Conservation (phyloP, 2,888 invertebrate genomes). For the Pristionchus japonicus region DNA sequence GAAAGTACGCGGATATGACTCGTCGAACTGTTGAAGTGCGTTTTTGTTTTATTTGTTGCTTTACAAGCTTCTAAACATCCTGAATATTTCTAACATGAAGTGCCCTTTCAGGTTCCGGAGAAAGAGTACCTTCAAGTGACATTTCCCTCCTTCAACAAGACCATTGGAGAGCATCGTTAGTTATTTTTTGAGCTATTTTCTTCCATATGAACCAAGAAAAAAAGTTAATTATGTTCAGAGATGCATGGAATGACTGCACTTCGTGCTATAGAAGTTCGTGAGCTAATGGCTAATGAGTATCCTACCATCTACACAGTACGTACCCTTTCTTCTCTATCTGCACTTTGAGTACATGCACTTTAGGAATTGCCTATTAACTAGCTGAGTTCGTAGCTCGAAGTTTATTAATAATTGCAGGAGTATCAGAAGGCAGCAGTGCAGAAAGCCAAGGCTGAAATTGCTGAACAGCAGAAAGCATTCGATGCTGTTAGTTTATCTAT, state of each 20-base stretch:
- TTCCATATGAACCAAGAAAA: no score
- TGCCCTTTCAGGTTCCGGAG: slow-evolving; percentile 38
- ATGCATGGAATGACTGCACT: slow-evolving; percentile 70
- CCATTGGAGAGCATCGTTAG: slow-evolving; percentile 54
- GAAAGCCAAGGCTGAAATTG: slow-evolving; percentile 75
- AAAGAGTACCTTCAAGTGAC: slow-evolving; percentile 42
- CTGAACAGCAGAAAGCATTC: slow-evolving; percentile 76
- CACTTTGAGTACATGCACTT: neutral
- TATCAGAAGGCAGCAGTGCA: slow-evolving; percentile 66
- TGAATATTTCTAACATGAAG: neutral
- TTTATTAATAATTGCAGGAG: slow-evolving; percentile 49
- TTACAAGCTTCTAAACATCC: neutral
- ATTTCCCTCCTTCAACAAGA: slow-evolving; percentile 37
- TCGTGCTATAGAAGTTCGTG: slow-evolving; percentile 84
- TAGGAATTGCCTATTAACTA: neutral
- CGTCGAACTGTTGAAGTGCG: slow-evolving; percentile 79
- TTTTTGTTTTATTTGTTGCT: no score
- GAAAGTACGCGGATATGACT: slow-evolving; percentile 81
- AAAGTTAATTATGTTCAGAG: slow-evolving; percentile 58
- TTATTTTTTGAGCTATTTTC: neutral
- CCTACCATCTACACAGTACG: slow-evolving; percentile 91
- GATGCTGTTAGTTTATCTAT: slow-evolving; percentile 72
- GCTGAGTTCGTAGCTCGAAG: neutral
- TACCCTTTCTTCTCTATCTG: neutral
- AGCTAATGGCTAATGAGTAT: slow-evolving; percentile 95